A percentile compares a stretch with the other conserved stretches of the same genome.
These are phyloP conservation scores for Scyliorhinus canicula DNA, from an alignment of 2,797 vertebrate genomes.

Conservation along the genomic window DNA sequence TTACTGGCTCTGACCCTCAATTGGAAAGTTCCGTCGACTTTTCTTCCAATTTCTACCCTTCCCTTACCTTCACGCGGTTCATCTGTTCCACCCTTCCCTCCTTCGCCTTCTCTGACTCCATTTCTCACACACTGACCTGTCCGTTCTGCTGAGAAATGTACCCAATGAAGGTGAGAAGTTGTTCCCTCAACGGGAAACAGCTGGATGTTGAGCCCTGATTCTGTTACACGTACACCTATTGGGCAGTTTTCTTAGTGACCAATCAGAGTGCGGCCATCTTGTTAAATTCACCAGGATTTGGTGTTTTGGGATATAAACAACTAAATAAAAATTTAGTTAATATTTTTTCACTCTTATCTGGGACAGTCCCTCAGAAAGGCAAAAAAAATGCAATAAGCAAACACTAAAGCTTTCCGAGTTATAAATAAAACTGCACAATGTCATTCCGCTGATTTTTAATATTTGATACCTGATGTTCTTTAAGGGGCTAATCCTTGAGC, in stretches of 20 bases:
- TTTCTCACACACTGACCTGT: background rate
- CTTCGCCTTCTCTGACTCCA: too few relatives aligned
- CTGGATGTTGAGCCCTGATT: background rate
- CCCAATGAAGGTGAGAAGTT: background rate
- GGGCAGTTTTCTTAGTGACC: background rate
- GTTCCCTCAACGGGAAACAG: background rate
- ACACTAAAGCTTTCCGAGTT: background rate
- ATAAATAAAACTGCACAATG: background rate
- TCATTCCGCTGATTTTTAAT: background rate
- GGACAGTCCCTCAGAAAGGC: background rate
- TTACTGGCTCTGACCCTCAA: background rate
- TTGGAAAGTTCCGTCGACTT: background rate
- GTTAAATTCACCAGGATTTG: background rate
- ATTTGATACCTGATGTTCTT: background rate
- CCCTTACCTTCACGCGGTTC: background rate
- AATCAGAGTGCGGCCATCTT: background rate
- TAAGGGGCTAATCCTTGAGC: background rate
- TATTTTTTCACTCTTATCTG: background rate
- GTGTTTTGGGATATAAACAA: too few relatives aligned
- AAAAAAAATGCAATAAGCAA: background rate
- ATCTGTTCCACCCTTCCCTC: background rate
- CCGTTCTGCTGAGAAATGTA: background rate
- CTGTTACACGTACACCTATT: background rate
- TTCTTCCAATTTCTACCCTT: background rate
- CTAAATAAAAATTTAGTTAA: too few relatives aligned